phyloP scores from a whole-genome alignment of 2,113 vertebrate species.

The Tragelaphus imberbis region DNA sequence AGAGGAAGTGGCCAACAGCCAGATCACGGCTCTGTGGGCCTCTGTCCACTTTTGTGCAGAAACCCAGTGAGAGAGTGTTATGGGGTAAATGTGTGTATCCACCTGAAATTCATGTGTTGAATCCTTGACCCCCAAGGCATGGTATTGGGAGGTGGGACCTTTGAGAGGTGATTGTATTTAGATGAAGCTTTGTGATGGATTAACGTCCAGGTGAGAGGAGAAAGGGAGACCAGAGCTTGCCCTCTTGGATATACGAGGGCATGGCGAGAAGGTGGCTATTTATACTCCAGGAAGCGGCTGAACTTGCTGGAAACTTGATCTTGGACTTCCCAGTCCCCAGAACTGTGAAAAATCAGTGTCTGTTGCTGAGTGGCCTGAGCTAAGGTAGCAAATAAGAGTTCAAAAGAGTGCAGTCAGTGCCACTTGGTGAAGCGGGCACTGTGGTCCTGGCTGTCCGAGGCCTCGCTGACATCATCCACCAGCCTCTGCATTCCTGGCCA shows the following conservation, averaged over 20 bases:
- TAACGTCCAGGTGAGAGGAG: neutral
- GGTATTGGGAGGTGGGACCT: neutral
- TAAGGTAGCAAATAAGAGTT: neutral
- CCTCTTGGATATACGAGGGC: neutral
- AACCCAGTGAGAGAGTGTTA: neutral
- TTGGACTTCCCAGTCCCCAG: neutral
- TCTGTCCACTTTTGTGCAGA: neutral
- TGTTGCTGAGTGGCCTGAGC: neutral
- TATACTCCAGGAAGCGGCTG: neutral
- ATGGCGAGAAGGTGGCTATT: neutral
- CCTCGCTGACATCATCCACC: too few species aligned
- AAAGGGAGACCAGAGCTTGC: neutral
- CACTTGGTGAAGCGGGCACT: neutral
- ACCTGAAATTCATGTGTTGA: neutral
- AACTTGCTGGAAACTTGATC: neutral
- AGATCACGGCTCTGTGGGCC: neutral
- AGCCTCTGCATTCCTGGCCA: rapidly evolving
- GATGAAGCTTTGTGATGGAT: neutral
- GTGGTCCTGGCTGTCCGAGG: neutral
- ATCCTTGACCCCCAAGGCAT: neutral
- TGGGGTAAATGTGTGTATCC: neutral
- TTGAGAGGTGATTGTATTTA: neutral
- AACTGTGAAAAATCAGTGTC: neutral
- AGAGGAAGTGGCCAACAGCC: neutral
- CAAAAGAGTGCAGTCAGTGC: neutral